Percentiles rank a stretch among this genome's conserved stretches.
phyloP scores from a whole-genome alignment of 2,113 vertebrate genomes.

The Oxyruncus cristatus region DNA sequence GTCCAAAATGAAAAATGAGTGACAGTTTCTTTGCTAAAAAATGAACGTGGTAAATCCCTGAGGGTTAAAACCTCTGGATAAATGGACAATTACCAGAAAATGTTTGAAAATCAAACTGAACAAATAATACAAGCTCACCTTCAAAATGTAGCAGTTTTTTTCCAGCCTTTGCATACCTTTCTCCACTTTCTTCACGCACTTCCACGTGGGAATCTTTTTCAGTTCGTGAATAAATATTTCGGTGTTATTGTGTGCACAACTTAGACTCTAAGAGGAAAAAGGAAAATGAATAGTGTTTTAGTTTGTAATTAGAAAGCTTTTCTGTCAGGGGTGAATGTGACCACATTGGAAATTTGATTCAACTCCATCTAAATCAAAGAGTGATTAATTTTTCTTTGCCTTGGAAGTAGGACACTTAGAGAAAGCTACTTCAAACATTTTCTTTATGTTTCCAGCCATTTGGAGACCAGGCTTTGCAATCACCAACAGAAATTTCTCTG shows the following conservation, averaged over 20 bases:
- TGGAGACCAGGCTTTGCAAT: background rate
- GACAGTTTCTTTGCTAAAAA: background rate
- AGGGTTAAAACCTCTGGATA: background rate
- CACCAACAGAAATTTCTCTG: background rate
- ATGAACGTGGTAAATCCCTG: background rate
- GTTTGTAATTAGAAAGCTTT: background rate
- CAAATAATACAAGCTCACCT: background rate
- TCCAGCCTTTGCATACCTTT: background rate
- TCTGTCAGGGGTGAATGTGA: background rate
- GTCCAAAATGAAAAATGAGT: background rate
- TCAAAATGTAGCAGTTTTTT: accelerated
- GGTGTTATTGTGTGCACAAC: background rate
- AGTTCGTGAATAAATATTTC: background rate
- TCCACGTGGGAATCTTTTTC: accelerated
- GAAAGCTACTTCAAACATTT: background rate
- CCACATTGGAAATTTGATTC: background rate
- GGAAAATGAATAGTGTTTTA: background rate
- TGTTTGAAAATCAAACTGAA: background rate
- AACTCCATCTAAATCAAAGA: background rate
- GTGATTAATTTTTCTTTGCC: background rate
- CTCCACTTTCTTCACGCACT: background rate
- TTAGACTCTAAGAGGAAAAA: background rate
- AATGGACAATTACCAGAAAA: background rate
- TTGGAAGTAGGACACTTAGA: background rate
- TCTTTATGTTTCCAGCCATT: background rate